These are phyloP conservation scores for Scortum barcoo DNA, from an alignment of 2,113 vertebrate species.

Conservation along the genomic window DNA sequence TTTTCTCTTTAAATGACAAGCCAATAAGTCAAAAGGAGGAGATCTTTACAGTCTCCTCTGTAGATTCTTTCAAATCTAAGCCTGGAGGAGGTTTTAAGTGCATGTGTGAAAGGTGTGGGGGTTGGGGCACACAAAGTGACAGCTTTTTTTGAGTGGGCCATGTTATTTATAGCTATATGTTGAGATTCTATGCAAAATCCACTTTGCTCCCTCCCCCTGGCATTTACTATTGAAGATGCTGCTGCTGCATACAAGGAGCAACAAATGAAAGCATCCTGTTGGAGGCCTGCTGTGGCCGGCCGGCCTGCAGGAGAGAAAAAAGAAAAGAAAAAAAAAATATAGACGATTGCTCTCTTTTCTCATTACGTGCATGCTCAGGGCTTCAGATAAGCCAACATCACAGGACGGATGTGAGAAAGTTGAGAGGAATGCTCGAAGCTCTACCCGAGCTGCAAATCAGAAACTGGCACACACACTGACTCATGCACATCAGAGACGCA, in stretches of 20 bases:
- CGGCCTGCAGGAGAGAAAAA: constrained; percentile 12
- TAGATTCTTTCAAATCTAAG: neutral
- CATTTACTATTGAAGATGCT: constrained; percentile 45
- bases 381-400: constrained; percentile 56
- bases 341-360: constrained; percentile 13
- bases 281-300: neutral
- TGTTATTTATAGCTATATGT: constrained; percentile 68
- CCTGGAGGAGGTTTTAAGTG: constrained; percentile 27
- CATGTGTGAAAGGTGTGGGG: constrained; percentile 50
- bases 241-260: constrained; percentile 6
- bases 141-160: constrained; percentile 29
- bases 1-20: too few species aligned
- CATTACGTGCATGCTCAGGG: constrained; percentile 36
- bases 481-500: constrained; percentile 38
- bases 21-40: neutral
- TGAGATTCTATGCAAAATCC: constrained; percentile 54
- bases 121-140: constrained; percentile 28
- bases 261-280: constrained; percentile 47
- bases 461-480: constrained; percentile 50
- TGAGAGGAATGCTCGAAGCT: constrained; percentile 64
- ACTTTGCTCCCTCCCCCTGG: constrained; percentile 41
- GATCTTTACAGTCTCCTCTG: neutral
- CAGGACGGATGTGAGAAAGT: constrained; percentile 63
- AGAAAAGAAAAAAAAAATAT: neutral
- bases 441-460: constrained; percentile 34